These are phyloP conservation scores for Oreotrochilus melanogaster DNA, from an alignment of 2,113 vertebrate genomes.

Conservation along the genomic window DNA sequence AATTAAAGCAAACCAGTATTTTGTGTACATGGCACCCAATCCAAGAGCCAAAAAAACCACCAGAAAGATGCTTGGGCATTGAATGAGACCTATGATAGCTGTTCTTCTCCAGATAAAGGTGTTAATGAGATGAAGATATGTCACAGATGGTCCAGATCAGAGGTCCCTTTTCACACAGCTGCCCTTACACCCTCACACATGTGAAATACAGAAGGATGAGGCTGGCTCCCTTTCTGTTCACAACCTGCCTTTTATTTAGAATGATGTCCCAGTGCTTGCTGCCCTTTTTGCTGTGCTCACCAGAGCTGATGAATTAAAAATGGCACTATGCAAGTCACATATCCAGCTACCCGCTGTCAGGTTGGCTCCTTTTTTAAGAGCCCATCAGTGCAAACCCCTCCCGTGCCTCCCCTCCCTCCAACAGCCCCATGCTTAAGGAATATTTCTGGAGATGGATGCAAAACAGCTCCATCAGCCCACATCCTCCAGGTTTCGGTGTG, in stretches of 20 bases:
- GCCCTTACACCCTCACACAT: background rate
- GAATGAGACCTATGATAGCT: background rate
- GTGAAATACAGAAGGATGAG: slow-evolving; percentile 17
- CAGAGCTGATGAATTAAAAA: background rate
- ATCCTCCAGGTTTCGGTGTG: background rate
- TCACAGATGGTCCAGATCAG: background rate
- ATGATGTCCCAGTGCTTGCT: background rate
- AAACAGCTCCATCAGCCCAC: background rate
- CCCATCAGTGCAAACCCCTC: background rate
- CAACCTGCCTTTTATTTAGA: background rate
- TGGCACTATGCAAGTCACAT: background rate
- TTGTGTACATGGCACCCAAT: background rate
- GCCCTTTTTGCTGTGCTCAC: background rate
- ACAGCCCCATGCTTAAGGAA: background rate
- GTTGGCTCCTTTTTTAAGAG: background rate
- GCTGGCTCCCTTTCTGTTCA: background rate
- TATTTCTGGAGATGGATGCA: fast-evolving
- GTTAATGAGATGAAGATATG: background rate
- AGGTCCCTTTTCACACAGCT: background rate
- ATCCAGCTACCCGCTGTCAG: background rate
- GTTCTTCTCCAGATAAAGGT: background rate
- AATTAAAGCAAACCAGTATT: background rate
- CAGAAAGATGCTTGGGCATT: background rate
- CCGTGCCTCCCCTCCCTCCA: background rate
- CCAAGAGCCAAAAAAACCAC: background rate